A percentile compares a stretch with the other conserved stretches of the same genome.
Evolutionary conservation across 2,888 invertebrate species (phyloP).

Genomic region (Nomada hirtipes): DNA sequence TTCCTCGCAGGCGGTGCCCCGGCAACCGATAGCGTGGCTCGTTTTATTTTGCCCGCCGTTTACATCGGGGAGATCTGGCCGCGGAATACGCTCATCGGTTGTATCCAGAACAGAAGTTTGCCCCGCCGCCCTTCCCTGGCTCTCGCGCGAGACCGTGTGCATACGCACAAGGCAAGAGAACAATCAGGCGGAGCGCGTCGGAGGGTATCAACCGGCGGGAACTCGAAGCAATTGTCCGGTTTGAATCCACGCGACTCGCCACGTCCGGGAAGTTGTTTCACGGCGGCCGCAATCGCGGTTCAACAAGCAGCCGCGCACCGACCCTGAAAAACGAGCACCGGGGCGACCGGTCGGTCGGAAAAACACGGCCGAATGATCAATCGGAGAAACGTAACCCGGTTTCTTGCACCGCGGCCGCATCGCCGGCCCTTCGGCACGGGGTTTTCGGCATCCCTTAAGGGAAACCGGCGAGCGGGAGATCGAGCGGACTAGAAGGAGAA

Average conservation of each 20-base stretch:
- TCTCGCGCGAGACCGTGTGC: not conserved
- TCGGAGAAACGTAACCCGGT: slow-evolving; percentile 57
- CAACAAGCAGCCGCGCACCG: slow-evolving; percentile 22
- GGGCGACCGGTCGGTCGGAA: not conserved
- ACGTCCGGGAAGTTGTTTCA: slow-evolving; percentile 14
- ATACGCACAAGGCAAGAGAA: not conserved
- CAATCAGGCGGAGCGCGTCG: slow-evolving; percentile 7
- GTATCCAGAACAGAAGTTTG: not conserved
- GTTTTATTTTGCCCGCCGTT: not conserved
- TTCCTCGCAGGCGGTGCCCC: not conserved
- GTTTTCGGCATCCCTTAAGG: slow-evolving; percentile 54
- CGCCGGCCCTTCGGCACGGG: slow-evolving; percentile 44
- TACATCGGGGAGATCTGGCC: too few species aligned
- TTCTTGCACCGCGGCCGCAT: slow-evolving; percentile 55
- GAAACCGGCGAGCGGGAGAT: not conserved
- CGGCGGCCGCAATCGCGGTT: slow-evolving; percentile 22
- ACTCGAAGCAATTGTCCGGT: slow-evolving; percentile 4
- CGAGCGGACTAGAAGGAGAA: slow-evolving; percentile 34
- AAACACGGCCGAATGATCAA: slow-evolving; percentile 18
- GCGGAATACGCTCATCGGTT: not conserved
- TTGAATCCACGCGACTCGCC: slow-evolving; percentile 10
- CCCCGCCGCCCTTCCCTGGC: not conserved
- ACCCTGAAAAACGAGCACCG: slow-evolving; percentile 19
- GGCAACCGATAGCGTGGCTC: slow-evolving; percentile 26
- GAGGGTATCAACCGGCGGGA: slow-evolving; percentile 9